Evolutionary conservation across 2,888 invertebrate species (phyloP), one percentile per base, ranked within the genome.

Genomic region (Amiota communis): DNA sequence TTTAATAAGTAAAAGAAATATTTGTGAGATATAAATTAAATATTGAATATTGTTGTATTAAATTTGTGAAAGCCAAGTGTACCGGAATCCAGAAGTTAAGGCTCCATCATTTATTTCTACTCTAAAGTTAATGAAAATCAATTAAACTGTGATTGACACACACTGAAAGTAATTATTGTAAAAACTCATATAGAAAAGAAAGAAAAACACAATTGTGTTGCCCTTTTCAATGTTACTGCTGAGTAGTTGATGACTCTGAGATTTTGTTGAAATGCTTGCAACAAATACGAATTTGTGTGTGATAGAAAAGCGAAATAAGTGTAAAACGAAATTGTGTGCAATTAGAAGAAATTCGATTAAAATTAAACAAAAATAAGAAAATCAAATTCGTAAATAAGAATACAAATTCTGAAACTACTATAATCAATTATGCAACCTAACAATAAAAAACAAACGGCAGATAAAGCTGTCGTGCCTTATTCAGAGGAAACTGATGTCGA

Each of bases 241-340:
- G 15, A 36, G 57, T 23, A 61, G 20, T n/a, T 61, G 48, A 47
- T 71, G 48, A 8, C 11, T 36, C 4, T 9, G 48, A 71, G 53
- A 12, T n/a, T n/a, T 53, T 8, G 53, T 48, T 12, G 65, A 65
- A 20, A 65, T 65, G 65, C 65, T 65, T 65, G 20, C 48, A 65
- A 17, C 46, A 47, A 80, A 83, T 81, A 80, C 48, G 11, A 82
- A 77, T 77, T 78, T 79, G 71, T 75, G 80, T 82, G 82, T 77
- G 78, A 75, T 75, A 67, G 61, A 67, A 73, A 77, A 77, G 36
- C 36, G 36, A 36, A 36, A 36, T 36, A 36, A 36, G 71, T 59
- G 36, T 20, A 61, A 68, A 53, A 53, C 49, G 57, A 69, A 74
- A 78, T 74, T 70, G 75, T 76, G 78, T 79, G 76, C 74, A 77